Percentiles rank a stretch among this genome's conserved stretches.
Evolutionary conservation across 1,140 invertebrate species (phyloP).

Genomic region (Formica selysi): DNA sequence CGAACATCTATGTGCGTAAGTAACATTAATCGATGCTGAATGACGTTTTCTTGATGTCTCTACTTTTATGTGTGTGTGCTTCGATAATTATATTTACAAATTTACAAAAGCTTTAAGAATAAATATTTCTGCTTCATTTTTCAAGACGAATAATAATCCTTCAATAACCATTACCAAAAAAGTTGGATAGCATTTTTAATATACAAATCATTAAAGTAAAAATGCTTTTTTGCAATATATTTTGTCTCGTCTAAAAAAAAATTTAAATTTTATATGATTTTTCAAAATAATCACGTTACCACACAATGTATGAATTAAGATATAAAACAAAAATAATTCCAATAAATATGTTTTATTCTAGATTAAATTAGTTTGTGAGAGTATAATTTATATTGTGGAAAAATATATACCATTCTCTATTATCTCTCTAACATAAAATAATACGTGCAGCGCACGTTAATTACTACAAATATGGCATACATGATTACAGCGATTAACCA

Average conservation of each 20-base stretch:
- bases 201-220: not conserved
- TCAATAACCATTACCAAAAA: not conserved
- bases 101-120: not conserved
- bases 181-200: not conserved
- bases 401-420: constrained; percentile 9
- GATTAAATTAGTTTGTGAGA: constrained; percentile 17
- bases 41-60: not conserved
- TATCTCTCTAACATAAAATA: constrained; percentile 34
- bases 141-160: not conserved
- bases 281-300: not conserved
- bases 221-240: not conserved
- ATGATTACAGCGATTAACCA: constrained; percentile 26
- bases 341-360: not conserved
- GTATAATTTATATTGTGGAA: constrained; percentile 14
- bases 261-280: not conserved
- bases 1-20: constrained; percentile 9
- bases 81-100: not conserved
- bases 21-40: not conserved
- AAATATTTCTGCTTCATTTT: not conserved
- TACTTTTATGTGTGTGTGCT: not conserved
- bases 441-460: constrained; percentile 21
- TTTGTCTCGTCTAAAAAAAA: not conserved
- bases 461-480: constrained; percentile 34
- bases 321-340: not conserved
- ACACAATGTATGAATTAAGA: not conserved